Percentiles rank a stretch among this genome's conserved stretches.
Conservation (phyloP, 2,113 vertebrate species). For the Lasiurus cinereus region DNA sequence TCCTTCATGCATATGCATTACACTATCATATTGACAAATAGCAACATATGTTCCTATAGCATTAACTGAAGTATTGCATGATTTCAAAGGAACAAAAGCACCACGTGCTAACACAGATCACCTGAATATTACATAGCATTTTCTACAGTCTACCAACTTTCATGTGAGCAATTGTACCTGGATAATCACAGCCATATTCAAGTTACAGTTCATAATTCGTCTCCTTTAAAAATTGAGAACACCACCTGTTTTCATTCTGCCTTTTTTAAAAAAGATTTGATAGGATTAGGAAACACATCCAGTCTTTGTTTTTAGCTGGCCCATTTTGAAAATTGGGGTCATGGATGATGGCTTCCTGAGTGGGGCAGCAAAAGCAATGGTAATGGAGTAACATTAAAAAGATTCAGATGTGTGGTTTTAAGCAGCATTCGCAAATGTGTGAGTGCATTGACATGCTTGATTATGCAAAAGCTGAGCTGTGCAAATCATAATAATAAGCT, state of each 20-base stretch:
- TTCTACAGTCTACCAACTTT: conserved; percentile 53
- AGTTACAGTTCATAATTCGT: conserved; percentile 69
- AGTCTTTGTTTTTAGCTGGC: conserved; percentile 77
- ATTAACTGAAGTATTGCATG: conserved; percentile 37
- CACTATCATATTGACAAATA: conserved; percentile 48
- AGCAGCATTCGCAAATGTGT: conserved; percentile 74
- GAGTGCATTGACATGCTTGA: conserved; percentile 80
- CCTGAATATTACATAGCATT: neutral
- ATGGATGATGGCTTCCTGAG: conserved; percentile 78
- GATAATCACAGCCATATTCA: conserved; percentile 70
- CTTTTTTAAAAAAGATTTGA: conserved; percentile 4
- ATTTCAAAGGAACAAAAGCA: conserved; percentile 39
- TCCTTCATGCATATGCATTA: conserved; percentile 61
- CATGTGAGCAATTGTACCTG: conserved; percentile 47
- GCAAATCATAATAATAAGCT: conserved; percentile 84
- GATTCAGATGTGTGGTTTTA: conserved; percentile 77
- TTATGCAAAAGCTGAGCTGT: conserved; percentile 84
- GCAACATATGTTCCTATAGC: conserved; percentile 57
- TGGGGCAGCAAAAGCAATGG: conserved; percentile 77
- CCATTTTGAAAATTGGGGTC: conserved; percentile 81
- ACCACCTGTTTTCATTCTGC: conserved; percentile 76
- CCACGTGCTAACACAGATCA: conserved; percentile 42
- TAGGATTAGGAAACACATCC: conserved; percentile 75
- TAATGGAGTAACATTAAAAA: conserved; percentile 78
- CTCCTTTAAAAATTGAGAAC: conserved; percentile 68